These are phyloP conservation scores for Engraulis encrasicolus DNA, from an alignment of 2,113 vertebrate genomes.

Conservation along the genomic window DNA sequence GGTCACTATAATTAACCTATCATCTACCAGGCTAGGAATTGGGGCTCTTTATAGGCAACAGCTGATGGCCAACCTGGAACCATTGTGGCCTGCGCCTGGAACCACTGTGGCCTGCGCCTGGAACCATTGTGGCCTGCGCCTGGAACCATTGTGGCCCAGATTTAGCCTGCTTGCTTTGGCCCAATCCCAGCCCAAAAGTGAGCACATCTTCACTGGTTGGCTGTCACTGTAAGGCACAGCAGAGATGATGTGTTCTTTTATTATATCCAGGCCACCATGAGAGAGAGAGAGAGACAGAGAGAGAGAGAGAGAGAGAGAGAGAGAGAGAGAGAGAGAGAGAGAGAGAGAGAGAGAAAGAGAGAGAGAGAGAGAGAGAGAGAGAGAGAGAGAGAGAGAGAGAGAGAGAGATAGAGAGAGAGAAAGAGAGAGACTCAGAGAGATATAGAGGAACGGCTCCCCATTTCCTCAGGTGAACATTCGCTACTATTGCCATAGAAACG, in stretches of 20 bases:
- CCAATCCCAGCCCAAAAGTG: neutral
- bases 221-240: neutral
- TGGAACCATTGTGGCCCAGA: neutral
- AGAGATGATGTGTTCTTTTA: neutral
- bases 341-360: neutral
- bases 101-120: too few relatives aligned
- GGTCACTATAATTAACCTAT: too few relatives aligned
- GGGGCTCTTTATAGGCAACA: too few relatives aligned
- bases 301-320: neutral
- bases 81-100: too few relatives aligned
- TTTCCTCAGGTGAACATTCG: neutral
- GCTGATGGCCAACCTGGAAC: too few relatives aligned
- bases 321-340: too few relatives aligned
- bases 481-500: conserved; percentile 1
- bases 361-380: neutral
- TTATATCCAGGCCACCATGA: neutral
- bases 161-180: neutral
- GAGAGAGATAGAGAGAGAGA: neutral
- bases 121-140: neutral
- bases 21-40: too few relatives aligned
- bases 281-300: neutral
- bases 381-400: neutral
- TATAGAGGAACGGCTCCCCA: too few relatives aligned
- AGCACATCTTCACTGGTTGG: neutral
- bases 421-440: too few relatives aligned